A percentile compares a stretch with the other conserved stretches of the same genome.
These are phyloP conservation scores for Pristionchus mayeri DNA, from an alignment of 2,888 invertebrate genomes.

Conservation along the genomic window DNA sequence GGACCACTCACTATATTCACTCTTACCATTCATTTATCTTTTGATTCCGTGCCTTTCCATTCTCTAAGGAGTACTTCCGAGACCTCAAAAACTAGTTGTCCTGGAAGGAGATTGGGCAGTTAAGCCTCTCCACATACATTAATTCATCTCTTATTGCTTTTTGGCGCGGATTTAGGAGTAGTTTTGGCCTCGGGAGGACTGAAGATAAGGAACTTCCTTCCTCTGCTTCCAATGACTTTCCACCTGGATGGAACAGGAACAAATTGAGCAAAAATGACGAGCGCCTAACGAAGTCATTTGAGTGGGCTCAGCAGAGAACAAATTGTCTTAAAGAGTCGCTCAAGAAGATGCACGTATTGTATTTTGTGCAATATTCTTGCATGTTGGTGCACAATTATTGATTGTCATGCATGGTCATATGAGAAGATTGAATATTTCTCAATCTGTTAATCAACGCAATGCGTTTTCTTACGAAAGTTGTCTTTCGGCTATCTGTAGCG, in stretches of 20 bases:
- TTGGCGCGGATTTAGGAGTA: neutral
- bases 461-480: too few relatives aligned
- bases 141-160: conserved; percentile 6
- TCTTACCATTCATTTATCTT: neutral
- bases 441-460: too few relatives aligned
- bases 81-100: neutral
- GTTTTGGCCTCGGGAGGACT: neutral
- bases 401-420: too few relatives aligned
- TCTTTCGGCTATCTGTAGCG: too few relatives aligned
- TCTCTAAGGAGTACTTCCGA: neutral
- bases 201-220: neutral
- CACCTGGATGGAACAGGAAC: conserved; percentile 35
- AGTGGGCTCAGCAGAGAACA: neutral
- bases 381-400: too few relatives aligned
- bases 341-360: neutral
- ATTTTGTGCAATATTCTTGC: neutral
- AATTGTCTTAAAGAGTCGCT: neutral
- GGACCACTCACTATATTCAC: neutral
- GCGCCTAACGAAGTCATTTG: neutral
- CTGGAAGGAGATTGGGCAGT: conserved; percentile 2
- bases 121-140: conserved; percentile 3
- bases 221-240: neutral
- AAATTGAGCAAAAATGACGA: conserved; percentile 33
- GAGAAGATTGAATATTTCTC: too few relatives aligned
- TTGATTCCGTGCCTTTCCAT: neutral